Percentiles rank a stretch among this genome's conserved stretches.
Conservation (phyloP, 2,888 invertebrate genomes). For the Odontocerum albicorne region DNA sequence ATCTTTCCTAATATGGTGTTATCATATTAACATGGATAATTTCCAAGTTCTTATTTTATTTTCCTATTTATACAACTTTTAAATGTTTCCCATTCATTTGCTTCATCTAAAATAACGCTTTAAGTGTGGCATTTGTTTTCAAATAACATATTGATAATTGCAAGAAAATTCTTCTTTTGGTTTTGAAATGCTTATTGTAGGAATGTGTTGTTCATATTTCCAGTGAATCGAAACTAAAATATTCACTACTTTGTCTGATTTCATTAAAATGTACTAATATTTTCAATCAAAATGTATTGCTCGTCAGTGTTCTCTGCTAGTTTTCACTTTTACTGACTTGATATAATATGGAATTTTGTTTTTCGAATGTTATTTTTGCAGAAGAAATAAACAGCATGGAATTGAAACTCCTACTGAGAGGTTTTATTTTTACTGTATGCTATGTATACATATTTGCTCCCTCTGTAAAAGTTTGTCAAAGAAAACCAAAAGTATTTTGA, state of each 20-base stretch:
- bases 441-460: no score
- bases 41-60: no score
- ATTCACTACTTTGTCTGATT: slow-evolving; percentile 2
- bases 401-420: no score
- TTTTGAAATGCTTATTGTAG: slow-evolving; percentile 21
- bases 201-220: slow-evolving; percentile 14
- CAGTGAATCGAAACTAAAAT: slow-evolving; percentile 2
- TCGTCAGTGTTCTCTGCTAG: slow-evolving; percentile 11
- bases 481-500: no score
- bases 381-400: background rate
- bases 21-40: no score
- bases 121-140: slow-evolving; percentile 14
- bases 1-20: no score
- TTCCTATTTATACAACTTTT: no score
- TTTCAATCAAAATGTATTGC: slow-evolving; percentile 9
- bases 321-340: background rate
- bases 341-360: no score
- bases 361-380: background rate
- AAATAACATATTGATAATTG: slow-evolving; percentile 1
- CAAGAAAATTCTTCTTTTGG: slow-evolving; percentile 1
- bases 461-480: no score
- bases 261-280: slow-evolving; percentile 1
- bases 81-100: background rate
- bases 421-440: no score
- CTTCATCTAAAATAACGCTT: slow-evolving; percentile 11